These are phyloP conservation scores for Anguilla anguilla DNA, from an alignment of 2,797 vertebrate genomes.

Conservation along the genomic window DNA sequence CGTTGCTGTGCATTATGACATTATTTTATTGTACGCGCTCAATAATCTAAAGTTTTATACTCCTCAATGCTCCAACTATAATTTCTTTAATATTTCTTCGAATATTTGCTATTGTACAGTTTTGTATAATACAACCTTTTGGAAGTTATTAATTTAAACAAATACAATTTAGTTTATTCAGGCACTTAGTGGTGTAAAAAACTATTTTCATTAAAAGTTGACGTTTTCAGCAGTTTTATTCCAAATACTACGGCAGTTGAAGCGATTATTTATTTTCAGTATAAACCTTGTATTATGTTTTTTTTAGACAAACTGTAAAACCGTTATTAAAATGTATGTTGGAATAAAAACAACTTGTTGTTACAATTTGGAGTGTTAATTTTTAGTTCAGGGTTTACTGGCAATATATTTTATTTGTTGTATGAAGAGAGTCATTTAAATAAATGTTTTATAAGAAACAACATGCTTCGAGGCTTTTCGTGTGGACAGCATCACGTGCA, in stretches of 20 bases:
- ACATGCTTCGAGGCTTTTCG: slow-evolving; percentile 14
- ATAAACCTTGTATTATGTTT: slow-evolving; percentile 95
- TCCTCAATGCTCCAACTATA: slow-evolving; percentile 78
- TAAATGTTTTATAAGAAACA: slow-evolving; percentile 55
- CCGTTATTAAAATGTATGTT: slow-evolving; percentile 71
- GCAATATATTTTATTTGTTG: slow-evolving; percentile 76
- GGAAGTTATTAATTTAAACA: slow-evolving; percentile 97
- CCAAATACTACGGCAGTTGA: slow-evolving; percentile 92
- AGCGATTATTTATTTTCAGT: slow-evolving; percentile 98
- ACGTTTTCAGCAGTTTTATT: slow-evolving; percentile 96
- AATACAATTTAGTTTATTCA: slow-evolving; percentile 95
- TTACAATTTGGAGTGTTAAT: slow-evolving; percentile 80
- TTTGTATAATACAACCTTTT: slow-evolving; percentile 96
- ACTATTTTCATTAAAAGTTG: slow-evolving; percentile 96
- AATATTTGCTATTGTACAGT: slow-evolving; percentile 94
- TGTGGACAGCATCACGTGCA: background rate
- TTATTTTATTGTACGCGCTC: slow-evolving; percentile 75
- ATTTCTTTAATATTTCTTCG: slow-evolving; percentile 87
- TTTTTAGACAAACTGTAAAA: slow-evolving; percentile 74
- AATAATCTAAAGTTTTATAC: slow-evolving; percentile 78
- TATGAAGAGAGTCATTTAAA: slow-evolving; percentile 62
- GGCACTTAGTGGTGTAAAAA: slow-evolving; percentile 95
- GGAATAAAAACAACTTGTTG: slow-evolving; percentile 80
- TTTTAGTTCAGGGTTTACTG: slow-evolving; percentile 75
- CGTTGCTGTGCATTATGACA: slow-evolving; percentile 73